Base-by-base conservation (phyloP, 2,888 invertebrate genomes). In the Spisula solida region DNA sequence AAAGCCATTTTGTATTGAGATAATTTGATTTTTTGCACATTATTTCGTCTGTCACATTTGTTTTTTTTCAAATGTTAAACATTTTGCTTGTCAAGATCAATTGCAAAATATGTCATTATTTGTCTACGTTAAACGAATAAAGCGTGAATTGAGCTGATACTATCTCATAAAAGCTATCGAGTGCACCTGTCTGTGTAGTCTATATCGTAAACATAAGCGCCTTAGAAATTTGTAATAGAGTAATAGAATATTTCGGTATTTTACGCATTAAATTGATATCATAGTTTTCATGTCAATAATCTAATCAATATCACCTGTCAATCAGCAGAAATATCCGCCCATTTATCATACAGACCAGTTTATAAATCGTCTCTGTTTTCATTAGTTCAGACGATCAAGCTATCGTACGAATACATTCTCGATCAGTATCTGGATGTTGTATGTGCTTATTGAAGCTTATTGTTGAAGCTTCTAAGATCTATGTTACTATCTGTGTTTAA, bases 251-350 rank as follows among this genome's bases (percentile, higher is more conserved):
- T 60, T 31, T 34, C 29, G 1, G 34, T 20, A 75, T 75, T n/a
- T 70, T 70, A 25, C 25, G 70, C 29, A 70, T 70, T 25, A 70
- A 70, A 29, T 70, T 70, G 6, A 75, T 75, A 75, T 75, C 34
- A 16, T 75, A 75, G 31, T 75, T 18, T 75, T 16, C 31, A 31
- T 75, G 75, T 75, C 75, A 75, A 75, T 75, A 34, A 34, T 16
- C 75, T 34, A 34, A 75, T 75, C 75, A 34, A 75, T 75, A 75
- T 75, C 75, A 34, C 2, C 31, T 34, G 75, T 75, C 75, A 75
- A 75, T 75, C 75, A 75, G 8, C 75, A 31, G 25, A 66, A 25
- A 66, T 66, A 66, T 66, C 60, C 60, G 60, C 60, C 60, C 60
- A 66, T 66, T 25, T 66, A 66, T 66, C 60, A 25, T 66, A 25